Conservation (phyloP, 2,888 invertebrate genomes). For the Mycalesis mineus region DNA sequence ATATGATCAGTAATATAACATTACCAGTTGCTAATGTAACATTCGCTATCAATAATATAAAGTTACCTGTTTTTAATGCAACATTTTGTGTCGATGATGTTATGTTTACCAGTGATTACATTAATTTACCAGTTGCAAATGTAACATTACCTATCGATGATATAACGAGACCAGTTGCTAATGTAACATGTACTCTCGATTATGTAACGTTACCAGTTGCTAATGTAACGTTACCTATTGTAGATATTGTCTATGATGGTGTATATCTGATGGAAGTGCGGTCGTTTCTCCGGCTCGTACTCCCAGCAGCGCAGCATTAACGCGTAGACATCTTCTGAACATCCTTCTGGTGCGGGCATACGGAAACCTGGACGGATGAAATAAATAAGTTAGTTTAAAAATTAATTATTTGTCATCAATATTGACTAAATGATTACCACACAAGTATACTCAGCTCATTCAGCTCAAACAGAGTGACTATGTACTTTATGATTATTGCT, state of each 20-base stretch:
- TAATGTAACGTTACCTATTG: slow-evolving; percentile 52
- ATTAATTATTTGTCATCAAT: no score
- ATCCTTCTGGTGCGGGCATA: slow-evolving; percentile 94
- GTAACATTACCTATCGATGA: neutral
- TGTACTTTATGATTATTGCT: no score
- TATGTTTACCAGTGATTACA: no score
- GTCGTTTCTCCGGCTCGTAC: slow-evolving; percentile 92
- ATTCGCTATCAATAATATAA: neutral
- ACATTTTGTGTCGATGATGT: neutral
- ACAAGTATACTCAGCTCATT: no score
- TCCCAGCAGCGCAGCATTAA: slow-evolving; percentile 97
- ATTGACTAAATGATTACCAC: no score
- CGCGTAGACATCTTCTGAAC: slow-evolving; percentile 92
- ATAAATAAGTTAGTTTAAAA: no score
- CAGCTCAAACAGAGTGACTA: no score
- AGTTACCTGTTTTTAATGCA: neutral
- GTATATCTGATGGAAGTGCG: slow-evolving; percentile 93
- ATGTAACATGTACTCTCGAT: neutral
- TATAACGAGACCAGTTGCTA: neutral
- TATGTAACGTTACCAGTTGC: neutral
- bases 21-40: neutral
- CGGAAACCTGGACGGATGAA: slow-evolving; percentile 83
- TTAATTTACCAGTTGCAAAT: no score
- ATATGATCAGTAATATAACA: neutral
- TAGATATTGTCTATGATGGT: slow-evolving; percentile 85